Base-by-base conservation (phyloP, 2,888 invertebrate species). In the Spialia ferax region DNA sequence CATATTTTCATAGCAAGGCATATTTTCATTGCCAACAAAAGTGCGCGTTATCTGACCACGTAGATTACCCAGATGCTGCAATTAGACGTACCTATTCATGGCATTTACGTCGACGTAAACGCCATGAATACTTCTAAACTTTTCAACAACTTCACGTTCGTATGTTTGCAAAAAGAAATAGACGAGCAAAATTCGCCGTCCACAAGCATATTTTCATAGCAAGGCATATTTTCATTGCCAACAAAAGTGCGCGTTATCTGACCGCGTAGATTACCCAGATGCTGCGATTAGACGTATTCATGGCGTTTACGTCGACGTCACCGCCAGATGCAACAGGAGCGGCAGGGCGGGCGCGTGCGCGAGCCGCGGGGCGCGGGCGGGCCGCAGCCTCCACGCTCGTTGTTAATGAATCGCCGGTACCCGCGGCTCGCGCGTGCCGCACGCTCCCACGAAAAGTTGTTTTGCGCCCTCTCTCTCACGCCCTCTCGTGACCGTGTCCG, bases 301-400 rank as follows among this genome's bases (percentile, higher is more conserved):
- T 90, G 82, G 86, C 88, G 86, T 88, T 89, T 86, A 85, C 85
- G 86, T 87, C 87, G 90, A 88, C 86, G 82, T 89, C 80, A 83
- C 82, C 85, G 89, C 89, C 88, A 88, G 91, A 93, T 90, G 92
- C 93, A 93, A 93, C 93, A 93, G 92, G 93, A 87, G 89, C 80
- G 83, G 84, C 87, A 81, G 85, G 84, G 83, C 76, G 74, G 77
- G 73, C 75, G 71, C 72, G 70, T 72, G 75, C 63, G 79, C 50
- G 72, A 68, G 72, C 74, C 77, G 75, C 72, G 79, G 81, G 84
- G 85, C 83, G 79, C 78, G 77, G 79, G 79, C 77, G 81, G 80
- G 80, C 79, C 85, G 82, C 90, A 90, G 91, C 89, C 83, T 91
- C 91, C 91, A 89, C 80, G 90, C 85, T 87, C 84, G 85, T 84